These are phyloP conservation scores for Fukomys damarensis DNA, from an alignment of 2,113 vertebrate species.

Conservation along the genomic window DNA sequence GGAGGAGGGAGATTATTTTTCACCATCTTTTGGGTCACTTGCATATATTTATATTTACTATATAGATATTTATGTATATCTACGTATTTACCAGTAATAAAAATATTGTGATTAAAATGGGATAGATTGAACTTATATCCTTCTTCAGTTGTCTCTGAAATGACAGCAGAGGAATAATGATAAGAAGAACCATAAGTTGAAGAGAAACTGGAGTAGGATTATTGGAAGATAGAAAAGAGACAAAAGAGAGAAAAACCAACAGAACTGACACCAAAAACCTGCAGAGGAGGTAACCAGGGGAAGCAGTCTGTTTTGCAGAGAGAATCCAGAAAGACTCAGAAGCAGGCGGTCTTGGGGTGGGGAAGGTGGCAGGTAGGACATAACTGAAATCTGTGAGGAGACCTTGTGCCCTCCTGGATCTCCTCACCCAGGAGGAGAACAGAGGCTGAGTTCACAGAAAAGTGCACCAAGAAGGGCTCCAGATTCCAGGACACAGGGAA, in stretches of 20 bases:
- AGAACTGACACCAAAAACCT: background rate
- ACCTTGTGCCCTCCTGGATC: background rate
- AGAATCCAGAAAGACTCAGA: background rate
- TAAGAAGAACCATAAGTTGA: background rate
- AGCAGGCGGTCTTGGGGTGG: accelerated
- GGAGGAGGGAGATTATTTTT: background rate
- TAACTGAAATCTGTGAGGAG: background rate
- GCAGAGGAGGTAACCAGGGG: background rate
- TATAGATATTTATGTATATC: background rate
- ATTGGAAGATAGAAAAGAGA: slow-evolving; percentile 19
- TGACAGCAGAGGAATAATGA: background rate
- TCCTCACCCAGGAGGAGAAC: background rate
- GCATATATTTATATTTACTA: background rate
- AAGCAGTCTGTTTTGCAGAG: background rate
- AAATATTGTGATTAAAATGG: background rate
- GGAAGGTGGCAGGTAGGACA: background rate
- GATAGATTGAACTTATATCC: background rate
- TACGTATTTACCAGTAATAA: background rate
- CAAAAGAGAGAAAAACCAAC: background rate
- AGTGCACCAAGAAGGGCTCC: background rate
- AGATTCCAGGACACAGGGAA: background rate
- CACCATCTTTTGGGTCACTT: background rate
- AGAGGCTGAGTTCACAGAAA: background rate
- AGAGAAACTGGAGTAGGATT: background rate
- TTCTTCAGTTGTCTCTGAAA: background rate